Evolutionary conservation across 2,888 invertebrate species (phyloP).

Genomic region (Dugesia japonica): DNA sequence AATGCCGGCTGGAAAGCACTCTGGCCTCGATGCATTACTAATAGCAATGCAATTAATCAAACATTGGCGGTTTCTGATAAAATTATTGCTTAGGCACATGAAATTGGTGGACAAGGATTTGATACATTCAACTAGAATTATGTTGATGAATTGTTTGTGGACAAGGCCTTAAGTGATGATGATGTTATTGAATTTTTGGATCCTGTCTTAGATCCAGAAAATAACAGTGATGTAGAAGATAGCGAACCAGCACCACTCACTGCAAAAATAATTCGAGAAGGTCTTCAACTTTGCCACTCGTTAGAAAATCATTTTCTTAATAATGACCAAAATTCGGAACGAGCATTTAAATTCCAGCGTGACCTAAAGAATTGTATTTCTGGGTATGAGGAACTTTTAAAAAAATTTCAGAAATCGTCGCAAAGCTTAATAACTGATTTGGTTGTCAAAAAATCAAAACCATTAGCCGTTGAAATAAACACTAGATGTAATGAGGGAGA

Average conservation of each 20-base stretch:
- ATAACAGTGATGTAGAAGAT: not conserved
- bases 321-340: not conserved
- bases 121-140: not conserved
- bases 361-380: not conserved
- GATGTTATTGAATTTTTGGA: not conserved
- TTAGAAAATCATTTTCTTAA: not conserved
- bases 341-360: not conserved
- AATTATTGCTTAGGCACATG: not conserved
- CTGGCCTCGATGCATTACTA: not conserved
- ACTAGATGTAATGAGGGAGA: no score
- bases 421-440: conserved; percentile 1
- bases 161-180: conserved; percentile 1
- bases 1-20: not conserved
- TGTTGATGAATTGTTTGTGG: not conserved
- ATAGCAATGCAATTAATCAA: not conserved
- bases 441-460: not conserved
- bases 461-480: no score
- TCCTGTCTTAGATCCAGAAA: not conserved
- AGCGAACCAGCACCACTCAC: not conserved
- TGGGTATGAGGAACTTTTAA: not conserved
- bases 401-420: not conserved
- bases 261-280: not conserved
- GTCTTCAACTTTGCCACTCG: not conserved
- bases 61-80: not conserved
- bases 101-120: not conserved